Evolutionary conservation across 2,113 vertebrate genomes (phyloP).

Genomic region (Heloderma charlesbogerti): DNA sequence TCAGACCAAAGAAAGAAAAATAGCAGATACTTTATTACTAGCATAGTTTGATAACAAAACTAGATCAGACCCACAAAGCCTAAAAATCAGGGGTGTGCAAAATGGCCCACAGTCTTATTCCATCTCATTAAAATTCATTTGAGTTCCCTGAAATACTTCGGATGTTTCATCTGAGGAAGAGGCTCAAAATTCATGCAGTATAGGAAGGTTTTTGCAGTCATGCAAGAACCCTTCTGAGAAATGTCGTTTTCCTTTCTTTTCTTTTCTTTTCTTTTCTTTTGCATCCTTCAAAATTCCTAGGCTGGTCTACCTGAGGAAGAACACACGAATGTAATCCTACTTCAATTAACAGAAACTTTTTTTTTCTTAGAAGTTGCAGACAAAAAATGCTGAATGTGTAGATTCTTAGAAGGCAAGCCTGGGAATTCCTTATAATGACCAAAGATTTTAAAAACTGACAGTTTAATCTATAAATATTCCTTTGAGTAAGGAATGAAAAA

Average conservation of each 20-base stretch:
- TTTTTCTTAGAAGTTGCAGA: neutral
- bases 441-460: constrained; percentile 29
- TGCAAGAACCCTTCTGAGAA: neutral
- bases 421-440: constrained; percentile 26
- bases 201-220: neutral
- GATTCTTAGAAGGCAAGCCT: constrained; percentile 27
- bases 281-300: neutral
- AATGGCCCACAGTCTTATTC: neutral
- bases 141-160: neutral
- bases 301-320: neutral
- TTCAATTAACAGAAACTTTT: neutral
- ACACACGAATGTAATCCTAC: neutral
- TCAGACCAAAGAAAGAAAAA: neutral
- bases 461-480: constrained; percentile 56
- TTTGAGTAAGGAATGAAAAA: constrained; percentile 50
- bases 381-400: neutral
- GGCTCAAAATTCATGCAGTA: too few relatives aligned
- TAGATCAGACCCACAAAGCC: neutral
- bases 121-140: neutral
- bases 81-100: neutral
- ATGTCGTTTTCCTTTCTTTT: neutral
- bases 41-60: neutral
- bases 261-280: neutral
- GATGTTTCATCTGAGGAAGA: neutral
- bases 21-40: neutral